Evolutionary conservation across 2,888 invertebrate species (phyloP), one percentile per base, ranked within the genome.

Genomic region (Callinectes sapidus): DNA sequence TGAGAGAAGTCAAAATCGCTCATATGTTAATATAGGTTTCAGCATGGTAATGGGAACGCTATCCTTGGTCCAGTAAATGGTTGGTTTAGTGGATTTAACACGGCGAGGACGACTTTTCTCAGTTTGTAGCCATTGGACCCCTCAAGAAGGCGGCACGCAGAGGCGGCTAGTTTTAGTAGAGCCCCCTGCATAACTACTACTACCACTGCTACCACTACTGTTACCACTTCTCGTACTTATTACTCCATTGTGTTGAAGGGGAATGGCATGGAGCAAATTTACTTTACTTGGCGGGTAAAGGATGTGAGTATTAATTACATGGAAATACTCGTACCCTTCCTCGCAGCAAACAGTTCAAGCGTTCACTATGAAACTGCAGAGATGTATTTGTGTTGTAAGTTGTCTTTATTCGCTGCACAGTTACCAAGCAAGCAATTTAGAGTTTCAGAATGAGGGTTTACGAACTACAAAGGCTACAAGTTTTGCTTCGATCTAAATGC

Each of bases 171-270:
- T n/a, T n/a, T n/a, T n/a, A n/a, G n/a, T n/a, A n/a, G n/a, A n/a
- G n/a, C n/a, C n/a, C n/a, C n/a, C n/a, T n/a, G n/a, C n/a, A n/a
- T n/a, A n/a, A 39, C 85, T 85, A 39, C 85, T 85, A 6, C 85
- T 85, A 85, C 85, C 28, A n/a, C 85, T 85, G 14, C 85, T 85
- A n/a, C 85, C 28, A 85, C 85, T 85, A n/a, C 85, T 85, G 18
- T 32, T 85, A n/a, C 85, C 28, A 61, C 61, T 23, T 18, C 23
- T 23, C 61, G 18, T 61, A 23, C 61, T 48, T 61, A 61, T 61
- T 61, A 61, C 61, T 61, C 16, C 61, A 61, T 61, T 61, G 61
- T 61, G 16, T 61, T 61, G 23, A 61, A 61, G 61, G 23, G 61
- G 23, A 61, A 61, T 61, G 61, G 61, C 61, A 61, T 5, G 23